phyloP scores from a whole-genome alignment of 37 sponge, comb jelly and placozoan species.

The Dysidea cf. avara region DNA sequence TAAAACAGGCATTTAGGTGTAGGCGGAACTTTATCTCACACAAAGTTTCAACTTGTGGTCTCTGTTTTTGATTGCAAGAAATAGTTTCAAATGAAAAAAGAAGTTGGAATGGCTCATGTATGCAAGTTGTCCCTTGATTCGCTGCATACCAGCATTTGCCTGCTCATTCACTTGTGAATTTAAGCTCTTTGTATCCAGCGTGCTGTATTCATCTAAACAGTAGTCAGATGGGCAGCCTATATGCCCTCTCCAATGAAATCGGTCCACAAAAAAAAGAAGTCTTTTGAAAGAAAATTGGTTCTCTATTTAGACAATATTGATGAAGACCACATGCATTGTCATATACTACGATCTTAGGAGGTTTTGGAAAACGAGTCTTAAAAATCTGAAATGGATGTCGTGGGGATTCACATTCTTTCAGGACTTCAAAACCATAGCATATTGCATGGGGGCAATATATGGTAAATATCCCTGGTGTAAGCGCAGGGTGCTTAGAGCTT shows the following conservation, averaged over 20 bases:
- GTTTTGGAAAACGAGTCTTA: neutral
- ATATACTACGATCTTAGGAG: slow-evolving; percentile 14
- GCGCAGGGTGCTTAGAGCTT: neutral
- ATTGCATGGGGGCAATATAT: slow-evolving; percentile 7
- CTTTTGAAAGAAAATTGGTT: slow-evolving; percentile 5
- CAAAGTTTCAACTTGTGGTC: too few species aligned
- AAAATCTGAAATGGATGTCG: slow-evolving; percentile 13
- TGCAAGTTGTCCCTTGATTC: too few species aligned
- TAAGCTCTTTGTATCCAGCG: neutral
- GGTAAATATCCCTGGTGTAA: slow-evolving; percentile 9
- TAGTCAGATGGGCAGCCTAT: slow-evolving; percentile 13
- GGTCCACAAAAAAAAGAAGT: slow-evolving; percentile 17
- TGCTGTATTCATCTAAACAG: slow-evolving; percentile 10
- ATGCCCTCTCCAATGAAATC: slow-evolving; percentile 25
- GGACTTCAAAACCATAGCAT: slow-evolving; percentile 4
- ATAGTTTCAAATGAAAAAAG: too few species aligned
- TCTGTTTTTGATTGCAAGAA: too few species aligned
- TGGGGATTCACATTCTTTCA: too few species aligned
- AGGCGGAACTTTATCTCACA: too few species aligned
- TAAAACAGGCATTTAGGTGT: too few species aligned
- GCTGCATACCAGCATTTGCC: too few species aligned
- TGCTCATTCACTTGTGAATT: slow-evolving; percentile 28
- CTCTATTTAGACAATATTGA: slow-evolving; percentile 16
- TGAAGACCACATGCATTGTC: slow-evolving; percentile 32
- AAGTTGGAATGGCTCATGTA: too few species aligned